These are phyloP conservation scores for Oophaga pumilio DNA, from an alignment of 2,113 vertebrate species.

Conservation along the genomic window DNA sequence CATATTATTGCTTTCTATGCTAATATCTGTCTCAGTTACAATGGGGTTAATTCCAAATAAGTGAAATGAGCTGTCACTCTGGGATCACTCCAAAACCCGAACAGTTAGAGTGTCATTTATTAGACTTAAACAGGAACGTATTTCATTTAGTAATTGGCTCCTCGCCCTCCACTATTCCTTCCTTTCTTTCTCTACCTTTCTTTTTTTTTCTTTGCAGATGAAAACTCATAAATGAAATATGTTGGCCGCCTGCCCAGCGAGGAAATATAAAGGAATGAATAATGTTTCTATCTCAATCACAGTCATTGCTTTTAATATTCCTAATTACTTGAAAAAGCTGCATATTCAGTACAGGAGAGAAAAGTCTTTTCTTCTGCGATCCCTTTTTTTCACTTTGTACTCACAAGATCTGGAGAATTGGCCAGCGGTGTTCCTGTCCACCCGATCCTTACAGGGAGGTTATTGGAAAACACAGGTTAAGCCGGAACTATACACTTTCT, in stretches of 20 bases:
- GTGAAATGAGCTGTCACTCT: constrained; percentile 51
- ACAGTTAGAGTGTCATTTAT: constrained; percentile 82
- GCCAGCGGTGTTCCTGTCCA: constrained; percentile 11
- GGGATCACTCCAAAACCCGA: constrained; percentile 53
- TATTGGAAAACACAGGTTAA: constrained; percentile 41
- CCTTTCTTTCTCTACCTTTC: constrained; percentile 45
- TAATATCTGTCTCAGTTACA: constrained; percentile 16
- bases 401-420: constrained; percentile 45
- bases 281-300: constrained; percentile 94
- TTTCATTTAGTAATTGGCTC: constrained; percentile 99
- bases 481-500: constrained; percentile 12
- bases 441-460: constrained; percentile 26
- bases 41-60: constrained; percentile 48
- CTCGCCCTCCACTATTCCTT: constrained; percentile 71
- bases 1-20: not conserved
- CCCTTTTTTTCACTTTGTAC: constrained; percentile 35
- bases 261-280: constrained; percentile 97
- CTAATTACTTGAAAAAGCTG: constrained; percentile 87
- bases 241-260: constrained; percentile 89
- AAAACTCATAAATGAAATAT: constrained; percentile 97
- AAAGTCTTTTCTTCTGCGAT: constrained; percentile 59
- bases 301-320: constrained; percentile 89
- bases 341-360: constrained; percentile 76
- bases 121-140: constrained; percentile 87
- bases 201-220: constrained; percentile 72